Conservation (phyloP, 2,888 invertebrate genomes). For the Aspidiotus destructor region DNA sequence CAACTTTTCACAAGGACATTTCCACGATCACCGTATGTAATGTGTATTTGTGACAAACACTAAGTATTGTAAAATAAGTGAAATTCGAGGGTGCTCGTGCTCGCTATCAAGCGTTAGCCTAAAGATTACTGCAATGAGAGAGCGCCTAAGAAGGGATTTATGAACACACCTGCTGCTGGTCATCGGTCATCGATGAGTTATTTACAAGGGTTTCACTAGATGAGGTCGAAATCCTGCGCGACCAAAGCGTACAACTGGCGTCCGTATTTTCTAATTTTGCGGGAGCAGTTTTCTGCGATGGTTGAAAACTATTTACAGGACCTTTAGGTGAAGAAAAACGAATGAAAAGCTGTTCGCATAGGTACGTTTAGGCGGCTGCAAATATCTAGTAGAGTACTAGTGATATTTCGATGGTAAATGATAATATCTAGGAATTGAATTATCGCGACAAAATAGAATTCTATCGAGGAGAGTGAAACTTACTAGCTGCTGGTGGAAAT, state of each 20-base stretch:
- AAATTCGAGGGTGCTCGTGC: not conserved
- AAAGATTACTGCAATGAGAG: too few relatives aligned
- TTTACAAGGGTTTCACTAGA: constrained; percentile 26
- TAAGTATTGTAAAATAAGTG: not conserved
- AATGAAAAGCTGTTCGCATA: too few relatives aligned
- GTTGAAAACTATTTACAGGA: constrained; percentile 29
- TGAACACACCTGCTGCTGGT: constrained; percentile 5
- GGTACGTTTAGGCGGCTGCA: too few relatives aligned
- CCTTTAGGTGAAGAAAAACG: not conserved
- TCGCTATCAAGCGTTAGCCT: too few relatives aligned
- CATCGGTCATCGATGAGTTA: constrained; percentile 10
- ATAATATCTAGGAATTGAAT: too few relatives aligned
- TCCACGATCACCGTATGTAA: not conserved
- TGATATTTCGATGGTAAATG: too few relatives aligned
- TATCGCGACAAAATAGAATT: too few relatives aligned
- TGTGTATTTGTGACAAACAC: not conserved
- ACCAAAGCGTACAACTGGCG: not conserved
- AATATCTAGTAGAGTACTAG: too few relatives aligned
- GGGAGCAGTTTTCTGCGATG: constrained; percentile 42
- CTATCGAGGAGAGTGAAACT: not conserved
- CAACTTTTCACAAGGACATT: constrained; percentile 17
- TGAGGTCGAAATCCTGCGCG: constrained; percentile 13
- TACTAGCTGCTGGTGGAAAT: constrained; percentile 53
- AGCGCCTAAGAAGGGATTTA: too few relatives aligned
- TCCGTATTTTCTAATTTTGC: constrained; percentile 41